Percentiles rank a stretch among this genome's conserved stretches.
Conservation (phyloP, 92 coral and sea anemone genomes). For the Meandrina meandrites region DNA sequence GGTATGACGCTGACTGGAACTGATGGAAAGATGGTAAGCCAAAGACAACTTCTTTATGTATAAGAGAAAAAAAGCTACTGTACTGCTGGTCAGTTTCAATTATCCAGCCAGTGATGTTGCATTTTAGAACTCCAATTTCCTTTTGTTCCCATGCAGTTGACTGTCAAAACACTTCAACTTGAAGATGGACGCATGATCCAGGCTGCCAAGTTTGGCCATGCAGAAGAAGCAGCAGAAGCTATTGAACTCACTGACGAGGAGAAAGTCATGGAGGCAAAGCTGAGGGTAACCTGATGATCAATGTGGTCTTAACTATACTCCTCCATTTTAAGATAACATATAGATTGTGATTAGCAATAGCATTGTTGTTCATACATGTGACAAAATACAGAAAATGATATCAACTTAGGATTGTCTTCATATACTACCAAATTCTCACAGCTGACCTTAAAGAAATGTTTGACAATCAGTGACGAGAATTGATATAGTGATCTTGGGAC, state of each 20-base stretch:
- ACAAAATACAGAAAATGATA: too few species aligned
- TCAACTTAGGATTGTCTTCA: too few species aligned
- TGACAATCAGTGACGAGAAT: too few species aligned
- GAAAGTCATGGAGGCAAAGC: constrained; percentile 71
- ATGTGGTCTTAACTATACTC: background rate
- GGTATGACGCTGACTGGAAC: constrained; percentile 93
- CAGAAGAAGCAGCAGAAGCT: constrained; percentile 79
- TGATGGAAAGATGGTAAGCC: constrained; percentile 89
- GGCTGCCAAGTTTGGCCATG: constrained; percentile 94
- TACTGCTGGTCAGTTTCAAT: background rate
- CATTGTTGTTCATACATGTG: too few species aligned
- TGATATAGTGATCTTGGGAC: too few species aligned
- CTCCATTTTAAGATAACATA: background rate
- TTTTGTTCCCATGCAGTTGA: constrained; percentile 48
- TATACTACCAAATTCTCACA: too few species aligned
- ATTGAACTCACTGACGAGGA: constrained; percentile 95
- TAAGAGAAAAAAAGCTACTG: too few species aligned
- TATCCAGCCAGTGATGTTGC: background rate
- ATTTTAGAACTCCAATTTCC: background rate
- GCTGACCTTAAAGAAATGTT: too few species aligned
- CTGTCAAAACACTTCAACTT: constrained; percentile 89
- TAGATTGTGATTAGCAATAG: background rate
- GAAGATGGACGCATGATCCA: constrained; percentile 96
- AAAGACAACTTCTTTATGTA: too few species aligned
- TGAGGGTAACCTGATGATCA: constrained; percentile 60